Evolutionary conservation across 2,888 invertebrate species (phyloP), one percentile per base, ranked within the genome.

Genomic region (Drosophila sordidula): DNA sequence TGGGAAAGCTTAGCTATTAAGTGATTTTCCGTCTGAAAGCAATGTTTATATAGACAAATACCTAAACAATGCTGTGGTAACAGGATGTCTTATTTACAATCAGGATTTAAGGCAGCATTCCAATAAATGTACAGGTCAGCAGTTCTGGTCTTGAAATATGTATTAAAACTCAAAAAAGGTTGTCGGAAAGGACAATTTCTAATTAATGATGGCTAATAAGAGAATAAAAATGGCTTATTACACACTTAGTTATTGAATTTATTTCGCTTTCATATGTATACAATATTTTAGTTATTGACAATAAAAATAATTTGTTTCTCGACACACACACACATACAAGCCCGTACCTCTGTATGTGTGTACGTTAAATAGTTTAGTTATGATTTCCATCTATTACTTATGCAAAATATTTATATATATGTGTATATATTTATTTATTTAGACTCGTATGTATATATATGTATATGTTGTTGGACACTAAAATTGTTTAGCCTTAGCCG

Each of bases 201-300:
- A 36, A 46, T 52, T 55, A 49, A 34, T 29, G 34, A 9, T 58
- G 56, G 3, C 29, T 29, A 8, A 29, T 18, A 29, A 25, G 16
- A 36, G 39, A 41, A 54, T 22, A 49, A 25, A 16, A 41, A 16
- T 4, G 12, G 36, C 18, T 26, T 26, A 26, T 39, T 18, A 16
- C 54, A 73, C 79, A 72, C 72, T 78, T 69, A 80, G 69, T 69
- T 80, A 86, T 86, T 67, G 62, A 70, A 79, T 86, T 80, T 86
- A 83, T 80, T 81, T 73, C 50, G 16, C 42, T 64, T 73, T 70
- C 36, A 57, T 55, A 71, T 68, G 67, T 76, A 69, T 73, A 66
- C 59, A 75, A 32, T 67, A 62, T 51, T 62, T 52, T 54, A 55
- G 57, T 56, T 66, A 49, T 74, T 56, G 80, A 88, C 83, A 88